Base-by-base conservation (phyloP, 2,797 vertebrate species). In the Australoheros facetus region DNA sequence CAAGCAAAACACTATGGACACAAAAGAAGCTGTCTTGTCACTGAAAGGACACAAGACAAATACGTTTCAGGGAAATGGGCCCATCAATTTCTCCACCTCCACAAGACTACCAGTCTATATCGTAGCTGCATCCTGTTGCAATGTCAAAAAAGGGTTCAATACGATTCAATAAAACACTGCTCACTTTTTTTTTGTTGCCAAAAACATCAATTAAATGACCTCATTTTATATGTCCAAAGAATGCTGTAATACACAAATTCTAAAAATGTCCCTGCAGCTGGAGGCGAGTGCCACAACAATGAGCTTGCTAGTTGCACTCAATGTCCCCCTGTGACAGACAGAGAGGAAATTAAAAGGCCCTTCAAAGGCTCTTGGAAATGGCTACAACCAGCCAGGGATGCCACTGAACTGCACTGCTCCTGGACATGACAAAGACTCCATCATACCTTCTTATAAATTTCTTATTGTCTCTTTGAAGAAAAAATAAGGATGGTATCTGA, bases 281-380 rank as follows among this genome's bases (percentile, higher is more conserved):
- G 60, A 85, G 88, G 83, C 81, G 28, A 70, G 79, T 32, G 76
- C 87, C 83, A 87, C 75, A 88, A 90, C 87, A 83, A 77, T n/a
- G 79, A 87, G 54, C 57, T 75, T 71, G 56, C 56, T 75, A 26
- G 78, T 56, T 78, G 77, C 64, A 66, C 84, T 84, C 48, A 45
- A 89, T 79, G 71, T 87, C 30, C 9, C 79, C 73, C 75, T 81
- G 89, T 79, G 89, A 94, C 91, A 90, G 92, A 94, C 92, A 72
- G 72, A 78, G 73, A 94, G 94, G 94, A 95, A 95, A 95, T 95
- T 89, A 95, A 95, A 93, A 92, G 73, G 83, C 57, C 83, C 92
- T 93, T 95, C 92, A 94, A 93, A 94, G 92, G 78, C 48, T 91
- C 92, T 75, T 30, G 78, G 77, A 78, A 84, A 84, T 28, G 80